Percentiles rank a stretch among this genome's conserved stretches.
phyloP scores from a whole-genome alignment of 1,140 invertebrate species.

The Luehdorfia chinensis region DNA sequence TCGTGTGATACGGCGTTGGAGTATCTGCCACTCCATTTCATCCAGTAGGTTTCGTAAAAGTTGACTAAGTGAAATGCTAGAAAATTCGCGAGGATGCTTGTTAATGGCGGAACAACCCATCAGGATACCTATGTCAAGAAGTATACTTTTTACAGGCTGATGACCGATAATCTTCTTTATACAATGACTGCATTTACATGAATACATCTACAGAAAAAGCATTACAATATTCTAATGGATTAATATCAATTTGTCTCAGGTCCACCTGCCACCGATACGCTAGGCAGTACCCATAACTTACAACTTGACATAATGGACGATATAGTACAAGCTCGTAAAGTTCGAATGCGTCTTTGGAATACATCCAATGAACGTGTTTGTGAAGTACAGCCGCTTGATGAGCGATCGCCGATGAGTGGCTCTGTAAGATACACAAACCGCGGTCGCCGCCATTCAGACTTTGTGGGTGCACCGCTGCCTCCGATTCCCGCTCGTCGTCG shows the following conservation, averaged over 20 bases:
- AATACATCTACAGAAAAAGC: no score
- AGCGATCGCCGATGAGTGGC: constrained; percentile 70
- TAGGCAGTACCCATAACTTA: constrained; percentile 87
- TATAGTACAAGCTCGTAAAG: constrained; percentile 88
- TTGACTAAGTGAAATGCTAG: no score
- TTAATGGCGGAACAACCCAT: no score
- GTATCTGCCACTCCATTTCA: no score
- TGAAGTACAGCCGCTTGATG: constrained; percentile 87
- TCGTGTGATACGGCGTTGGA: no score
- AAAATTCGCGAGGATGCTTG: no score
- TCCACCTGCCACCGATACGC: constrained; percentile 82
- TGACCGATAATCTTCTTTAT: no score
- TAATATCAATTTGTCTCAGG: constrained; percentile 70
- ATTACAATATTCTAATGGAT: no score
- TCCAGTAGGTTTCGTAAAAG: no score
- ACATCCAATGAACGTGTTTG: constrained; percentile 88
- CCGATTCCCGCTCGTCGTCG: constrained; percentile 78
- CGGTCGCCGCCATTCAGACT: constrained; percentile 85
- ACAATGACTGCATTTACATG: no score
- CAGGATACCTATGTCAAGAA: no score
- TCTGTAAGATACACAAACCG: constrained; percentile 76
- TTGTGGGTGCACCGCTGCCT: constrained; percentile 77
- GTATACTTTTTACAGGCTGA: no score
- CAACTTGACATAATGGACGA: constrained; percentile 92
- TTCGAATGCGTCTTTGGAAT: constrained; percentile 88